Conservation (phyloP, 2,113 vertebrate genomes). For the Larimichthys polyactis region DNA sequence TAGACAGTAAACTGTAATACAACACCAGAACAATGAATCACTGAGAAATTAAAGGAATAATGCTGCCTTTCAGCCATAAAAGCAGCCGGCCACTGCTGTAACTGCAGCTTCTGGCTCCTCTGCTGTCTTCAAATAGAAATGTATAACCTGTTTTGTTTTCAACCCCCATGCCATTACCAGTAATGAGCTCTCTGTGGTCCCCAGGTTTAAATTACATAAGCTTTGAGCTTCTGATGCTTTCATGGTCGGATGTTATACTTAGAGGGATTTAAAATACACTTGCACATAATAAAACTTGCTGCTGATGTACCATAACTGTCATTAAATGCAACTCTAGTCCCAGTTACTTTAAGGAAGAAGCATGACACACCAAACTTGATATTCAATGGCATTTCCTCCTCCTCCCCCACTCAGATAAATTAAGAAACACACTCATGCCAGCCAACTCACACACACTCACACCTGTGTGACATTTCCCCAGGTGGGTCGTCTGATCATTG, state of each 20-base stretch:
- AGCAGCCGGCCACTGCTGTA: background rate
- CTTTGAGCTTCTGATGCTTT: slow-evolving; percentile 24
- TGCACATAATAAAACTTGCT: slow-evolving; percentile 28
- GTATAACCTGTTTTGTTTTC: slow-evolving; percentile 47
- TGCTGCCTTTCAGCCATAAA: background rate
- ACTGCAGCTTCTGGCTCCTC: background rate
- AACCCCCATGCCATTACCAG: slow-evolving; percentile 30
- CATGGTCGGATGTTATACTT: slow-evolving; percentile 23
- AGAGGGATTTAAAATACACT: slow-evolving; percentile 54
- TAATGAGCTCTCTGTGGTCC: slow-evolving; percentile 35
- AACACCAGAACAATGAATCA: background rate
- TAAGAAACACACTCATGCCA: background rate
- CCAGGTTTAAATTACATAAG: slow-evolving; percentile 39
- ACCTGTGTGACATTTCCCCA: slow-evolving; percentile 76
- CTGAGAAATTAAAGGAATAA: background rate
- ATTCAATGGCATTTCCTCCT: background rate
- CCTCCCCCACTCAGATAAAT: slow-evolving; percentile 10
- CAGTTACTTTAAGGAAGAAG: slow-evolving; percentile 26
- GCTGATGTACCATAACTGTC: slow-evolving; percentile 33
- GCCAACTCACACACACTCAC: slow-evolving; percentile 31
- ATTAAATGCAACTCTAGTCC: slow-evolving; percentile 30
- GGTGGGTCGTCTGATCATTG: slow-evolving; percentile 94
- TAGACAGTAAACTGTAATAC: background rate
- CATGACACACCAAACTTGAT: slow-evolving; percentile 43
- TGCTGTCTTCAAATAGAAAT: slow-evolving; percentile 43